phyloP scores from a whole-genome alignment of 2,888 invertebrate genomes.

The Brachyopa scutellaris region DNA sequence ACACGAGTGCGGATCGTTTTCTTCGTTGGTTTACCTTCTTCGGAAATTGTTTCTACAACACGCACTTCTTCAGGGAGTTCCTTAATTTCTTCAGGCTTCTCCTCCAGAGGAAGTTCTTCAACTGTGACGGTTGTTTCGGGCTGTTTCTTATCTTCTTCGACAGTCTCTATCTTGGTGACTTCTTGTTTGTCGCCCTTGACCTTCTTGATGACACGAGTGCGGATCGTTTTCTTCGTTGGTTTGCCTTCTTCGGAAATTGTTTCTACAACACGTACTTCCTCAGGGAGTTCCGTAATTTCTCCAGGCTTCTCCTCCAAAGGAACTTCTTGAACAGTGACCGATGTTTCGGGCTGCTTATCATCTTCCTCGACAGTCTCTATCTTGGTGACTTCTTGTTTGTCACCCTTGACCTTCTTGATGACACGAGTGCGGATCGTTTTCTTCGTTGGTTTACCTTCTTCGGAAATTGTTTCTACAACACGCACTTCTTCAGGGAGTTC shows the following conservation, averaged over 20 bases:
- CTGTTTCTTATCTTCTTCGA: slow-evolving; percentile 79
- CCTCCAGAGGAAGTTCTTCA: slow-evolving; percentile 65
- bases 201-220: slow-evolving; percentile 79
- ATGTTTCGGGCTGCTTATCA: slow-evolving; percentile 79
- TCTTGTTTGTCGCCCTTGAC: slow-evolving; percentile 75
- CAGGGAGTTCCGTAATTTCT: slow-evolving; percentile 58
- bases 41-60: slow-evolving; percentile 75
- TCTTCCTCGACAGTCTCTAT: slow-evolving; percentile 78
- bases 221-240: slow-evolving; percentile 76
- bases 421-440: slow-evolving; percentile 35
- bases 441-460: slow-evolving; percentile 75
- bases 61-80: slow-evolving; percentile 79
- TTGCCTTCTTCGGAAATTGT: slow-evolving; percentile 72
- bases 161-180: slow-evolving; percentile 79
- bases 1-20: slow-evolving; percentile 76
- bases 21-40: slow-evolving; percentile 74
- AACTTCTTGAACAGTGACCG: slow-evolving; percentile 69
- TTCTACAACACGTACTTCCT: slow-evolving; percentile 76
- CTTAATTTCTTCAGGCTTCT: slow-evolving; percentile 74
- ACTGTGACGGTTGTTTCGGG: slow-evolving; percentile 78
- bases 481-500: slow-evolving; percentile 77
- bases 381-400: slow-evolving; percentile 78
- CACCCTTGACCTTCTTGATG: slow-evolving; percentile 74
- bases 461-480: slow-evolving; percentile 77
- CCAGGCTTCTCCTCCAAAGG: slow-evolving; percentile 65